phyloP scores from a whole-genome alignment of 2,113 vertebrate genomes.

The Oenanthe oenanthe region DNA sequence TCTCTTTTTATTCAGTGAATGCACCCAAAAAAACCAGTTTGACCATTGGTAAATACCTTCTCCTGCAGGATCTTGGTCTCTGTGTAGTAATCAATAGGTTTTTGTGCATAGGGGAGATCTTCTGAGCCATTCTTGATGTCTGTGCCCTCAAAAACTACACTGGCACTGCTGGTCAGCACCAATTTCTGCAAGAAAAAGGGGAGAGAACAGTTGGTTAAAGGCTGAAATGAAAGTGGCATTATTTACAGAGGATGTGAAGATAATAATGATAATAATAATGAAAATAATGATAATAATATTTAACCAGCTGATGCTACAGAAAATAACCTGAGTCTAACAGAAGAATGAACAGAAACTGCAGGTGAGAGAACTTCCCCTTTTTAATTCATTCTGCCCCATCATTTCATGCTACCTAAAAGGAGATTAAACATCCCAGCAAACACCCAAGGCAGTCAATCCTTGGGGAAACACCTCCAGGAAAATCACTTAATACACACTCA shows the following conservation, averaged over 20 bases:
- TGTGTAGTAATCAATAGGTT: conserved; percentile 95
- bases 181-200: conserved; percentile 79
- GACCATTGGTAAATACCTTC: conserved; percentile 75
- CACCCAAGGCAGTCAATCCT: not conserved
- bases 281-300: not conserved
- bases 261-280: not conserved
- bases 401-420: not conserved
- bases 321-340: not conserved
- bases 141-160: conserved; percentile 92
- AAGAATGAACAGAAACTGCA: not conserved
- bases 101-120: conserved; percentile 90
- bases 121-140: conserved; percentile 93
- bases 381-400: not conserved
- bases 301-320: not conserved
- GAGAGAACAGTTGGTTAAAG: not conserved
- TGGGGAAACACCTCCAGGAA: not conserved
- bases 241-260: not conserved
- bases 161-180: conserved; percentile 96
- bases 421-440: not conserved
- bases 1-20: not conserved
- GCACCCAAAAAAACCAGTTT: not conserved
- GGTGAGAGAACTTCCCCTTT: not conserved
- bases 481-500: not conserved
- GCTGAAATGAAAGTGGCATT: not conserved
- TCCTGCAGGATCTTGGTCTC: conserved; percentile 97